Base-by-base conservation (phyloP, 2,888 invertebrate species). In the Melinopterus prodromus region DNA sequence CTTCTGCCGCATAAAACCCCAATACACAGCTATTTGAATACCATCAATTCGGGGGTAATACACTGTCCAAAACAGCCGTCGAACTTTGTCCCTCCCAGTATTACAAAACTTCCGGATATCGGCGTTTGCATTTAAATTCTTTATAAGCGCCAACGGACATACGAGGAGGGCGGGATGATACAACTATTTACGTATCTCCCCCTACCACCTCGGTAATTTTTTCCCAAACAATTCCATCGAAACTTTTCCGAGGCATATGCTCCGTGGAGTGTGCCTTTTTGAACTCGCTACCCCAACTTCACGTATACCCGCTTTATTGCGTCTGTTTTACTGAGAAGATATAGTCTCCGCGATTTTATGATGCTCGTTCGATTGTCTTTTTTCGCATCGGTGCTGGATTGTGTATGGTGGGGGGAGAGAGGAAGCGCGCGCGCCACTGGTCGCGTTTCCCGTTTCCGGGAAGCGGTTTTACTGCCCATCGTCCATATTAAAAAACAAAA, bases 121-220 rank as follows among this genome's bases (percentile, higher is more conserved):
- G 53, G 53, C 53, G 53, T 53, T 53, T 53, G 53, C 53, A 53
- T 53, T 53, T 53, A 53, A 53, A 53, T 53, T 53, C 53, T 53
- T 53, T 53, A 53, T 53, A 53, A 53, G 53, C 53, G 53, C 53
- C 53, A 53, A 53, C 53, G 12, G 53, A 53, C 53, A 53, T 53
- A 53, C 53, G 53, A 53, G 53, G 53, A 53, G 12, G 53, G 9
- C 7, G 12, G 53, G 53, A 53, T 2, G 53, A 53, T 53, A 53
- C 53, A 53, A 53, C 53, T 53, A 53, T 53, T 53, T 53, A 53
- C 53, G 53, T 53, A 53, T 53, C 53, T 53, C 53, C 53, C 12
- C 53, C 53, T 12, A 7, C 53, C 9, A 53, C 53, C 53, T 12
- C 53, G 53, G 53, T 53, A 53, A 53, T 53, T 53, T 53, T 26